Conservation (phyloP, 2,797 vertebrate genomes). For the Neopelma chrysocephalum region DNA sequence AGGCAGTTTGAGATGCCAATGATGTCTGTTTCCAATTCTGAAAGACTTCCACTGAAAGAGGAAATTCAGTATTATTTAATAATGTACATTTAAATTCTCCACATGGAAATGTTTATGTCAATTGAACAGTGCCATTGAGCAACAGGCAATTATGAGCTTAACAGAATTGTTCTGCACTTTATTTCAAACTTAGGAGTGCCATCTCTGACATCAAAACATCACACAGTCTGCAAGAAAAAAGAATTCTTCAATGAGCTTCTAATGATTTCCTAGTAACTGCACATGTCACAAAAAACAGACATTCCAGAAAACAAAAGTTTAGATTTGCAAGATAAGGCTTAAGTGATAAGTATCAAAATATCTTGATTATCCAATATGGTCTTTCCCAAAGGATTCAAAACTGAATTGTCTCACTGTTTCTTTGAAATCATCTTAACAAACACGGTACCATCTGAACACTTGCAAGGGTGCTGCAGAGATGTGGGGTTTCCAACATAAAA, state of each 20-base stretch:
- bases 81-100: neutral
- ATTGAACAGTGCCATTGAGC: neutral
- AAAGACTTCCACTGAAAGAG: neutral
- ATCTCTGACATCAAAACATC: neutral
- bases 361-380: neutral
- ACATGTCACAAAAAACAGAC: neutral
- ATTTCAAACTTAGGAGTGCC: neutral
- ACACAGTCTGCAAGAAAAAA: neutral
- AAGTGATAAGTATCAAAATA: neutral
- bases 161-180: neutral
- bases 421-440: neutral
- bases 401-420: neutral
- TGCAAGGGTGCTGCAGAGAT: neutral
- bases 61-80: neutral
- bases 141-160: neutral
- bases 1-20: accelerated
- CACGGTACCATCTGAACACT: accelerated
- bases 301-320: neutral
- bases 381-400: neutral
- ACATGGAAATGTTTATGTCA: neutral
- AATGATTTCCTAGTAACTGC: neutral
- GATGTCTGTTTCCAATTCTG: neutral
- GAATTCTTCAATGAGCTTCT: neutral
- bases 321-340: neutral
- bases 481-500: neutral